A percentile compares a stretch with the other conserved stretches of the same genome.
phyloP scores from a whole-genome alignment of 2,113 vertebrate species.

The Phaetusa simplex region DNA sequence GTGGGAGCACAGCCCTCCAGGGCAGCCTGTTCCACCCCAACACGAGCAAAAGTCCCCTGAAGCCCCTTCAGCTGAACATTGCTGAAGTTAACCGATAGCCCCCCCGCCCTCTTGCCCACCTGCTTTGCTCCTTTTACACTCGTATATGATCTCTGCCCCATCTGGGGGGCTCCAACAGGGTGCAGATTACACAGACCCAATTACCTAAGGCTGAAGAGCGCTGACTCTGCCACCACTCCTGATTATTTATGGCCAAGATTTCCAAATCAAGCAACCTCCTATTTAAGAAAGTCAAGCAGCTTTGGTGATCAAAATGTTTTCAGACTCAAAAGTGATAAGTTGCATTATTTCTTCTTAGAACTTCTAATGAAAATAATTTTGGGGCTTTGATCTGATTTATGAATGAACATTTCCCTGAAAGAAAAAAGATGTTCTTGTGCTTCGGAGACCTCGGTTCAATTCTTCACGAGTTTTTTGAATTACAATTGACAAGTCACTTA shows the following conservation, averaged over 20 bases:
- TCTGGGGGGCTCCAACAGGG: neutral
- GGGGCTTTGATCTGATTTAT: neutral
- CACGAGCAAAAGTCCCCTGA: neutral
- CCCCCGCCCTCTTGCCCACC: neutral
- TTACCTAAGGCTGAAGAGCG: neutral
- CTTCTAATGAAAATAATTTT: neutral
- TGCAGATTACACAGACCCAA: neutral
- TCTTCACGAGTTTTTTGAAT: neutral
- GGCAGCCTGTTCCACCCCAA: neutral
- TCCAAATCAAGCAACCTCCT: neutral
- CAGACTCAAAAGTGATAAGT: neutral
- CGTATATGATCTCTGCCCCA: accelerated
- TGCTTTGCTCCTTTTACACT: neutral
- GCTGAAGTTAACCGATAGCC: neutral
- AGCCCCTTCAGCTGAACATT: neutral
- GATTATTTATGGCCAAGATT: neutral
- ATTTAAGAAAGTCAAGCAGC: neutral
- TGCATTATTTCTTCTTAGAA: neutral
- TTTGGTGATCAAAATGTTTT: neutral
- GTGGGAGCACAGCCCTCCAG: neutral
- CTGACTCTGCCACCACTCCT: neutral
- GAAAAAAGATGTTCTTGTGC: neutral
- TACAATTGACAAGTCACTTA: neutral
- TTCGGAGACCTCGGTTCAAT: neutral
- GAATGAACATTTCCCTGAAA: neutral